A percentile compares a stretch with the other conserved stretches of the same genome.
phyloP scores from a whole-genome alignment of 1,140 invertebrate genomes.

The Drosophila littoralis region DNA sequence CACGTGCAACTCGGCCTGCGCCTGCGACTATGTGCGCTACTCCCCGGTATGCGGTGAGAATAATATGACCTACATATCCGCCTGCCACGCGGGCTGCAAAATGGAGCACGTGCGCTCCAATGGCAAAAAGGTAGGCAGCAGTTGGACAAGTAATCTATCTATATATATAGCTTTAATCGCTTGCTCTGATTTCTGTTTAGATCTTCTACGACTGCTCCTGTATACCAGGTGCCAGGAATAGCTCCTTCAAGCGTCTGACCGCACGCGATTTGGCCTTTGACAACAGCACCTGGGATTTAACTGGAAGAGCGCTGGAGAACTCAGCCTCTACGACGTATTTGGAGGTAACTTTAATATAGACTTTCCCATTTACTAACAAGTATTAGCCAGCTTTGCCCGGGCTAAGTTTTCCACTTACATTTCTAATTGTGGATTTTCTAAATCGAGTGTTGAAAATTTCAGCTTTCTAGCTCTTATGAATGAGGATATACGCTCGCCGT shows the following conservation, averaged over 20 bases:
- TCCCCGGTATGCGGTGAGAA: constrained; percentile 88
- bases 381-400: no score
- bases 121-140: constrained; percentile 78
- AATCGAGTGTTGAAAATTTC: no score
- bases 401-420: no score
- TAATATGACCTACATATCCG: constrained; percentile 88
- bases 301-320: not conserved
- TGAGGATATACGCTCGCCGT: no score
- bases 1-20: constrained; percentile 87
- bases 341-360: constrained; percentile 40
- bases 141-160: no score
- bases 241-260: constrained; percentile 61
- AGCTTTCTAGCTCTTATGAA: no score
- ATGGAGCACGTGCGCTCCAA: constrained; percentile 72
- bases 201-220: constrained; percentile 87
- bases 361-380: no score
- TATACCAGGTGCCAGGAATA: constrained; percentile 65
- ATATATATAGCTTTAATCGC: not conserved
- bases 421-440: no score
- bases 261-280: constrained; percentile 51
- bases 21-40: constrained; percentile 89
- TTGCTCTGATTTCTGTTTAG: constrained; percentile 38
- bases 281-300: constrained; percentile 32
- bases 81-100: constrained; percentile 89
- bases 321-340: constrained; percentile 17